Base-by-base conservation (phyloP, 2,113 vertebrate species). In the Boleophthalmus pectinirostris region DNA sequence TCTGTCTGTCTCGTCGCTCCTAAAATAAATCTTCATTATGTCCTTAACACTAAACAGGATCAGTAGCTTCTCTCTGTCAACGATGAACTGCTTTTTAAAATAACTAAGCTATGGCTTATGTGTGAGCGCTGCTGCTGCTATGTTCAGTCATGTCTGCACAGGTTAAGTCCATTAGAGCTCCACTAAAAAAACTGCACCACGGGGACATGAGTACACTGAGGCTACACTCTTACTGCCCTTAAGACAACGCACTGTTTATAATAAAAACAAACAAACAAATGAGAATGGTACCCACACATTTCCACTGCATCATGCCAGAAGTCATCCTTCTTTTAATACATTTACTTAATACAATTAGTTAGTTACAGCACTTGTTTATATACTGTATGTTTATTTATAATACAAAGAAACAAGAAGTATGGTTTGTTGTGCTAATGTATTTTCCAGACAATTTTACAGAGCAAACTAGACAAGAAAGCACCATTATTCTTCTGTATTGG, bases 21-120 rank as follows among this genome's bases (percentile, higher is more conserved):
- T 89, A 90, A 88, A 91, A 91, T 93, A 91, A 69, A 43, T 24
- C 53, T 82, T 73, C 66, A 84, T 89, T 88, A 88, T 79, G 80
- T 88, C 78, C 69, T 90, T 88, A 91, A 89, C 85, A 80, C 84
- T 88, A 90, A 92, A 92, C 87, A 92, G 79, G 92, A 92, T 93
- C 88, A 93, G 83, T 35, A 74, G 3, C 64, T 65, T 75, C 75
- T 70, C 74, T 72, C 69, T 80, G 77, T 78, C 63, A 80, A 86
- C 85, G 71, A 81, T 81, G 82, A 87, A 63, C 82, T 82, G 73
- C 2, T 75, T 82, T 89, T 88, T 87, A 82, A 83, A 89, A 85
- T 81, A 88, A 91, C 78, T 84, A 88, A 80, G 78, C 88, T 84
- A 77, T 79, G 82, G 89, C 86, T 88, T 85, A 86, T 84, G 74